Evolutionary conservation across 2,113 vertebrate genomes (phyloP).

Genomic region (Clupea harengus): DNA sequence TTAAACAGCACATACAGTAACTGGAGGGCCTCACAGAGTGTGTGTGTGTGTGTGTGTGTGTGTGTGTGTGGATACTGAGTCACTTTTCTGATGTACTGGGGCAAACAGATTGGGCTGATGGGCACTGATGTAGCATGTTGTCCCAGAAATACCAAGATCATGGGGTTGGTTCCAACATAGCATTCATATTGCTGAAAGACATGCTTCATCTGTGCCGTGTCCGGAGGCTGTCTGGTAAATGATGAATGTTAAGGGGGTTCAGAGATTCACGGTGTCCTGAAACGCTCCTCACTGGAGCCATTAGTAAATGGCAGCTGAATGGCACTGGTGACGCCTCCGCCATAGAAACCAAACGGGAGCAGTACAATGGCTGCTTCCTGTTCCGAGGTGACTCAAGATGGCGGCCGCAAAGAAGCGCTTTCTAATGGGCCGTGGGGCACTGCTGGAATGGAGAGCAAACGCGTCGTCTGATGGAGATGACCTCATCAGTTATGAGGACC

Average conservation of each 20-base stretch:
- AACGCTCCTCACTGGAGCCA: not conserved
- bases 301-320: not conserved
- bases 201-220: not conserved
- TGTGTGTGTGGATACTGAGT: too few species aligned
- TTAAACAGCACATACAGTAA: not conserved
- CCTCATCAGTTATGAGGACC: conserved; percentile 7
- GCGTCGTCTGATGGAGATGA: not conserved
- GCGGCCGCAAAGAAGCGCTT: not conserved
- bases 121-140: not conserved
- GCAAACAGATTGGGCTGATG: not conserved
- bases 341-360: not conserved
- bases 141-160: not conserved
- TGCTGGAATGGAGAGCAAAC: not conserved
- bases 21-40: not conserved
- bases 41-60: not conserved
- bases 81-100: not conserved
- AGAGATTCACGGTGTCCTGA: not conserved
- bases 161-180: not conserved
- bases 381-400: not conserved
- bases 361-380: not conserved
- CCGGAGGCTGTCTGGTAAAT: not conserved
- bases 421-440: not conserved
- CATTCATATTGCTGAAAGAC: not conserved
- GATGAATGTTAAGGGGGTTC: not conserved
- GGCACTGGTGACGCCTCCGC: not conserved